Evolutionary conservation across 2,797 vertebrate species (phyloP).

Genomic region (Pantherophis vulpinus): DNA sequence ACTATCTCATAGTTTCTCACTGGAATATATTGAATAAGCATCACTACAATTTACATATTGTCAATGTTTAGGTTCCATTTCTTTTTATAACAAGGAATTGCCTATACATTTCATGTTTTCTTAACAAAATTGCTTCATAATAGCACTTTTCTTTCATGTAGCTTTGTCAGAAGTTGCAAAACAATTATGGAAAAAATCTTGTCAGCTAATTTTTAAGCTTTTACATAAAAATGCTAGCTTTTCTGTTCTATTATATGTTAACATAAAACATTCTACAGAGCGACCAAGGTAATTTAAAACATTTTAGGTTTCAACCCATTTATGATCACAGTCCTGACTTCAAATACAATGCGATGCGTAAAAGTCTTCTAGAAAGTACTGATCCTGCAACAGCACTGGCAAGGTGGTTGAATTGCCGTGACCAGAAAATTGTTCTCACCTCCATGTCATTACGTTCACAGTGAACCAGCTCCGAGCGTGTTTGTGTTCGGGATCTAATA

Average conservation of each 20-base stretch:
- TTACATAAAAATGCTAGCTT: conserved; percentile 26
- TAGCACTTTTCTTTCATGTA: conserved; percentile 30
- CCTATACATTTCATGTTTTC: conserved; percentile 27
- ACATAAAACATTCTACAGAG: neutral
- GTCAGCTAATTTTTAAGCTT: conserved; percentile 23
- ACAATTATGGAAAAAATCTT: conserved; percentile 16
- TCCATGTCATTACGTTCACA: conserved; percentile 89
- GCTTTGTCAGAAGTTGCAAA: conserved; percentile 32
- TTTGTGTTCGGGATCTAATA: conserved; percentile 97
- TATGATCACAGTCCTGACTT: conserved; percentile 47
- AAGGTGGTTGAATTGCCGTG: conserved; percentile 93
- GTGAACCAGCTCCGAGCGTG: conserved; percentile 94
- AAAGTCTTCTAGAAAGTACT: conserved; percentile 82
- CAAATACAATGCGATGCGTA: conserved; percentile 65
- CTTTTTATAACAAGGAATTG: conserved; percentile 21
- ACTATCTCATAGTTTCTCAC: conserved; percentile 43
- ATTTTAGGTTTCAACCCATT: conserved; percentile 40
- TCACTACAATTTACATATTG: conserved; percentile 33
- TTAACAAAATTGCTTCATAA: conserved; percentile 37
- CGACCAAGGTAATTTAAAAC: conserved; percentile 32
- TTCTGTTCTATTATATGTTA: neutral
- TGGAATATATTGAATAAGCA: conserved; percentile 42
- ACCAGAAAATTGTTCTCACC: conserved; percentile 99
- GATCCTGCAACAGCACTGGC: conserved; percentile 88
- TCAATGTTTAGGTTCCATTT: conserved; percentile 8